Evolutionary conservation across 2,888 invertebrate species (phyloP).

Genomic region (Pimpla rufipes): DNA sequence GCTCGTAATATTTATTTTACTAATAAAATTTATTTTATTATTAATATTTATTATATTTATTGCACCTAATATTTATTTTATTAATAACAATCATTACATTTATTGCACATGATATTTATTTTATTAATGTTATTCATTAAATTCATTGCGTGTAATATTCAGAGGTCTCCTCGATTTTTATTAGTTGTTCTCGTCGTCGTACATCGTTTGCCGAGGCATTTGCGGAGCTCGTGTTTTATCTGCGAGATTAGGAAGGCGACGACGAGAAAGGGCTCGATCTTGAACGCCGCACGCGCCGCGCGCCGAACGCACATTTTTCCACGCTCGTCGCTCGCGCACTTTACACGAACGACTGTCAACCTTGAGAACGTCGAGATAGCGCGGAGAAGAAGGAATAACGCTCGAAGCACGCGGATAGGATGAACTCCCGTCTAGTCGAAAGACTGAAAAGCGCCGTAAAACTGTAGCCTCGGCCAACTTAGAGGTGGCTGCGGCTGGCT

Average conservation of each 20-base stretch:
- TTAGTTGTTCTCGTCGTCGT: neutral
- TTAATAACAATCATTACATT: too few species aligned
- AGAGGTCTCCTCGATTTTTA: too few species aligned
- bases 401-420: slow-evolving; percentile 68
- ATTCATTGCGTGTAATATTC: too few species aligned
- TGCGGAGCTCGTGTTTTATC: slow-evolving; percentile 3
- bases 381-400: slow-evolving; percentile 72
- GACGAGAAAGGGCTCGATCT: slow-evolving; percentile 50
- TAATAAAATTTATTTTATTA: too few species aligned
- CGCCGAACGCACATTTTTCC: neutral
- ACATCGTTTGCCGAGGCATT: neutral
- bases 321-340: slow-evolving; percentile 19
- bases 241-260: slow-evolving; percentile 16
- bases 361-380: slow-evolving; percentile 73
- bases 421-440: slow-evolving; percentile 75
- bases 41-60: too few species aligned
- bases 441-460: slow-evolving; percentile 82
- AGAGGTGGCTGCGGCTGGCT: slow-evolving; percentile 65
- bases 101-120: too few species aligned
- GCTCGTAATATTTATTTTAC: too few species aligned
- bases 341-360: slow-evolving; percentile 73
- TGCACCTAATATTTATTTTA: too few species aligned
- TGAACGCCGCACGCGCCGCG: neutral
- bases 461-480: slow-evolving; percentile 84
- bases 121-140: too few species aligned